phyloP scores from a whole-genome alignment of 2,888 invertebrate genomes.

The Stenurella melanura region DNA sequence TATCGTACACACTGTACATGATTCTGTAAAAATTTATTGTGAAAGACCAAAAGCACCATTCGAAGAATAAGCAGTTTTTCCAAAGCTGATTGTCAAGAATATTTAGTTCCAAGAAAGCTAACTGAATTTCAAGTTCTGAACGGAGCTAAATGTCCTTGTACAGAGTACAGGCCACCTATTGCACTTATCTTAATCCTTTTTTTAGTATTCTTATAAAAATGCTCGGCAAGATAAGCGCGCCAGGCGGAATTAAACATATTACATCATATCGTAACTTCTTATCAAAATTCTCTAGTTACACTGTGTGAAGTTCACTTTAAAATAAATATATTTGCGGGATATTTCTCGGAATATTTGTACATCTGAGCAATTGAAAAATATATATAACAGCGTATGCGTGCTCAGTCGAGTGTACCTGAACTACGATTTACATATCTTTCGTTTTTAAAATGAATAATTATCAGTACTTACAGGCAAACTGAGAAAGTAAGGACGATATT shows the following conservation, averaged over 20 bases:
- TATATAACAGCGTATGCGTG: no score
- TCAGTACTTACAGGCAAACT: no score
- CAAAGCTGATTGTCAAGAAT: background rate
- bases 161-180: background rate
- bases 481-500: no score
- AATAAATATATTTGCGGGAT: background rate
- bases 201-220: background rate
- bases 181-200: background rate
- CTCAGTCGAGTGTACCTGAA: no score
- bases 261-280: background rate
- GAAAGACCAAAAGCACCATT: no score
- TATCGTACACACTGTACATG: no score
- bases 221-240: background rate
- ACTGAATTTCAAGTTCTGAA: background rate
- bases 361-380: no score
- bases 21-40: no score
- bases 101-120: background rate
- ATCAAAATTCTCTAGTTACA: background rate
- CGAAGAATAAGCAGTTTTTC: no score
- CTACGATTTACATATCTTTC: no score
- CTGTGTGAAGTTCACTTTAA: constrained; percentile 2
- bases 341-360: no score
- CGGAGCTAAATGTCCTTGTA: background rate
- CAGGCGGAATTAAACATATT: background rate
- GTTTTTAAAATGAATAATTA: no score